Evolutionary conservation across 2,797 vertebrate species (phyloP), one percentile per base, ranked within the genome.

Genomic region (Sebastes steindachneri): DNA sequence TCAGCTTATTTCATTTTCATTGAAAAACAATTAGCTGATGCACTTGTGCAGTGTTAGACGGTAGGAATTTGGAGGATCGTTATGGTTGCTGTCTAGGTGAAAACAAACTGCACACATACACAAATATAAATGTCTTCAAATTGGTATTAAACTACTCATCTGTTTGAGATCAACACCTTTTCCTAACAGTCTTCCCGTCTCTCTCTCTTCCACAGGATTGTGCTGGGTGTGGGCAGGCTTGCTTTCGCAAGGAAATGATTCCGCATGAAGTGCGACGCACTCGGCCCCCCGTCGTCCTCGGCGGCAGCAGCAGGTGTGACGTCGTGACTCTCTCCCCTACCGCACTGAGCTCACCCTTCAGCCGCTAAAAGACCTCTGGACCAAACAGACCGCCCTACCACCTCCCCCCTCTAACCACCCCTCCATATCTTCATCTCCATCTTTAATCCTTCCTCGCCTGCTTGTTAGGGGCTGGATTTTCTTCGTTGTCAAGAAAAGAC

Each of bases 181-280:
- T 33, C 23, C 65, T 82, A 59, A 87, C 45, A 17, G 1, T 68
- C 17, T 80, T 4, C 5, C 68, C 72, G 31, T 86, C 62, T 90
- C 69, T 72, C 68, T 72, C 80, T 82, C 55, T 79, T 94, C 73
- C 31, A 29, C 95, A 99, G 98, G 96, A 95, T 96, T 83, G 94
- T 94, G 90, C 95, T 96, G 95, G 91, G 94, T 93, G 95, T 88
- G 91, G 91, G 89, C 96, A 95, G 93, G 89, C 95, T 96, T 85
- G 92, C 90, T 94, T 95, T 97, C 93, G 92, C 92, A 95, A 94
- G 97, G 98, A 99, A 96, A 99, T 99, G 98, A 99, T 99, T 98
- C 98, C 98, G 85, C 98, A 99, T 99, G 98, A 98, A 98, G 97
- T 95, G 93, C 95, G 93, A 96, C 95, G 93, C 94, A 89, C 90